These are phyloP conservation scores for Drosophila kuntzei DNA, from an alignment of 2,888 invertebrate species.

Conservation along the genomic window DNA sequence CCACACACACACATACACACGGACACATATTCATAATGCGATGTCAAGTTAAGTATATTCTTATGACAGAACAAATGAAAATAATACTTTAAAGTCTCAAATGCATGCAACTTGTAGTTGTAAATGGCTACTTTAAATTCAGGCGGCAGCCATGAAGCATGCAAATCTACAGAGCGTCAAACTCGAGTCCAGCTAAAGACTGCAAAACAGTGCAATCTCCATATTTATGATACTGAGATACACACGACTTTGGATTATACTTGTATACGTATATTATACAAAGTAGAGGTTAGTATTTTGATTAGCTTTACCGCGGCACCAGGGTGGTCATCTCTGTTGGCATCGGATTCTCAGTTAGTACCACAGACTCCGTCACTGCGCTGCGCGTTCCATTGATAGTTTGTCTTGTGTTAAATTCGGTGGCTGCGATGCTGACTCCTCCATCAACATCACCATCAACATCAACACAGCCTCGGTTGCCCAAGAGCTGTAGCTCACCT, in stretches of 20 bases:
- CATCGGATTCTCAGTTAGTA: conserved; percentile 84
- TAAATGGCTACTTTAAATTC: not conserved
- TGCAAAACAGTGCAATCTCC: not conserved
- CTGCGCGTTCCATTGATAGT: conserved; percentile 68
- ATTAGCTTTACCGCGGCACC: conserved; percentile 81
- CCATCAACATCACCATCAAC: not conserved
- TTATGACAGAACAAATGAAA: conserved; percentile 13
- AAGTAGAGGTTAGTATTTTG: conserved; percentile 22
- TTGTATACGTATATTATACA: conserved; percentile 6
- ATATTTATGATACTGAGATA: conserved; percentile 14
- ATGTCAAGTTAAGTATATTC: conserved; percentile 6
- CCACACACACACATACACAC: conserved; percentile 14
- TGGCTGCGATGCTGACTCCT: conserved; percentile 52
- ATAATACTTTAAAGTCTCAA: conserved; percentile 15
- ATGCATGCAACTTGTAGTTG: conserved; percentile 31
- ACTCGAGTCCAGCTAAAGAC: conserved; percentile 6
- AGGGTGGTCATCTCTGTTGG: conserved; percentile 83
- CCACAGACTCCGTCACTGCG: conserved; percentile 82
- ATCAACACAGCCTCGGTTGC: conserved; percentile 43
- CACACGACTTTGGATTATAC: conserved; percentile 7
- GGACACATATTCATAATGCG: not conserved
- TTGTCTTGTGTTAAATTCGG: conserved; percentile 63
- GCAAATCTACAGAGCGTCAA: conserved; percentile 33
- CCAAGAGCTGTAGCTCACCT: conserved; percentile 82
- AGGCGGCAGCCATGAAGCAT: conserved; percentile 16